A percentile compares a stretch with the other conserved stretches of the same genome.
Conservation (phyloP, 2,888 invertebrate genomes). For the Oscheius sp. region DNA sequence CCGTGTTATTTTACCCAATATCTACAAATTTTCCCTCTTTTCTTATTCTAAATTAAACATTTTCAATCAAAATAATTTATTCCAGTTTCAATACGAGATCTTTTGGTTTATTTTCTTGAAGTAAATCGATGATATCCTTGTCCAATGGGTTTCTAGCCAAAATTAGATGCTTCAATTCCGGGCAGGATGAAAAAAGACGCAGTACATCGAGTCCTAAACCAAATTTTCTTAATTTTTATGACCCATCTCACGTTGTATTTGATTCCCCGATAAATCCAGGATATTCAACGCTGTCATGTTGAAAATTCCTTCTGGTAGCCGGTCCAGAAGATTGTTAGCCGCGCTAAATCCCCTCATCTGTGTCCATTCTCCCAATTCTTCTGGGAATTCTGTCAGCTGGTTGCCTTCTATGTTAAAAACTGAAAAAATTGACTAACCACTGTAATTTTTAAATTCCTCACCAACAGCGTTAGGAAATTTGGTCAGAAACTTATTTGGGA, state of each 20-base stretch:
- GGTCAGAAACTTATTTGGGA: conserved; percentile 64
- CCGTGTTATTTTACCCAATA: too few species aligned
- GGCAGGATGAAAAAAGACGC: conserved; percentile 38
- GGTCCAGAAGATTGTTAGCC: conserved; percentile 55
- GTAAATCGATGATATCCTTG: conserved; percentile 29
- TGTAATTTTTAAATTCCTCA: conserved; percentile 36
- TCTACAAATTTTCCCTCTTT: too few species aligned
- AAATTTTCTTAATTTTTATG: background rate
- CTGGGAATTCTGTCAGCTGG: conserved; percentile 59
- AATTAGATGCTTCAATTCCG: conserved; percentile 48
- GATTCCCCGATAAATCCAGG: conserved; percentile 61
- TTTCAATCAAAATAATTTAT: background rate
- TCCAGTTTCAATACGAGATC: conserved; percentile 13
- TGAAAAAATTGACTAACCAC: conserved; percentile 32
- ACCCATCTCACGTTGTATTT: conserved; percentile 50
- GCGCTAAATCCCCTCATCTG: conserved; percentile 60
- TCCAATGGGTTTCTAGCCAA: conserved; percentile 49
- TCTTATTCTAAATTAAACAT: too few species aligned
- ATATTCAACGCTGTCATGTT: conserved; percentile 49
- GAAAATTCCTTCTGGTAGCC: conserved; percentile 56
- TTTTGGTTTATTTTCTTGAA: conserved; percentile 38
- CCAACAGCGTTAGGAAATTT: conserved; percentile 63
- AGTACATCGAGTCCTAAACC: conserved; percentile 53
- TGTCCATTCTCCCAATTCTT: conserved; percentile 59
- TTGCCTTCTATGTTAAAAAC: conserved; percentile 66